Percentiles rank a stretch among this genome's conserved stretches.
phyloP scores from a whole-genome alignment of 2,888 invertebrate species.

The Drepana falcataria region DNA sequence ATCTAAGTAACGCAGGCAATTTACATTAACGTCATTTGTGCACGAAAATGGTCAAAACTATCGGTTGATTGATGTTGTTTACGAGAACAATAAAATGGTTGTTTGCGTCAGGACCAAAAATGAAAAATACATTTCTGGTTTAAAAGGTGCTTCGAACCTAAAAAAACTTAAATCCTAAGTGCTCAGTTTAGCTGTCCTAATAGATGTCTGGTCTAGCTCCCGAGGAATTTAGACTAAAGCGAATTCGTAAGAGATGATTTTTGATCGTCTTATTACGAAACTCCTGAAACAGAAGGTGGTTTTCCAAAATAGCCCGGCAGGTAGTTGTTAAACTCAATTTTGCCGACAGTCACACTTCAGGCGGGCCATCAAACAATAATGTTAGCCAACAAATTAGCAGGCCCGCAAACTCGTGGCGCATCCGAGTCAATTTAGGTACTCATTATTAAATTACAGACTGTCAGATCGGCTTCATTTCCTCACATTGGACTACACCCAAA shows the following conservation, averaged over 20 bases:
- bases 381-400: slow-evolving; percentile 69
- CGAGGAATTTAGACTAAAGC: no score
- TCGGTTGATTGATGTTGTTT: slow-evolving; percentile 56
- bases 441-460: slow-evolving; percentile 73
- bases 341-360: slow-evolving; percentile 12
- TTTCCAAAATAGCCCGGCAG: no score
- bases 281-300: no score
- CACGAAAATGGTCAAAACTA: slow-evolving; percentile 40
- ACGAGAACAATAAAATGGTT: slow-evolving; percentile 34
- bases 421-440: slow-evolving; percentile 72
- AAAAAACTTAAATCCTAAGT: no score
- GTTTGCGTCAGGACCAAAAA: slow-evolving; percentile 5
- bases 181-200: no score
- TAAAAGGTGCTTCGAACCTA: neutral
- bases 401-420: slow-evolving; percentile 62
- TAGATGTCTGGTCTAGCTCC: no score
- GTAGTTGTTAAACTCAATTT: slow-evolving; percentile 10
- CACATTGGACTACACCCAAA: slow-evolving; percentile 15
- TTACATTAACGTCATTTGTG: slow-evolving; percentile 54
- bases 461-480: slow-evolving; percentile 54
- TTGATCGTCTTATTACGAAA: no score
- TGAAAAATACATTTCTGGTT: neutral
- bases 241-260: no score
- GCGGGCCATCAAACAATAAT: slow-evolving; percentile 56
- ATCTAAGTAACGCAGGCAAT: slow-evolving; percentile 62